phyloP scores from a whole-genome alignment of 1,140 invertebrate genomes.

The Idris sp. region DNA sequence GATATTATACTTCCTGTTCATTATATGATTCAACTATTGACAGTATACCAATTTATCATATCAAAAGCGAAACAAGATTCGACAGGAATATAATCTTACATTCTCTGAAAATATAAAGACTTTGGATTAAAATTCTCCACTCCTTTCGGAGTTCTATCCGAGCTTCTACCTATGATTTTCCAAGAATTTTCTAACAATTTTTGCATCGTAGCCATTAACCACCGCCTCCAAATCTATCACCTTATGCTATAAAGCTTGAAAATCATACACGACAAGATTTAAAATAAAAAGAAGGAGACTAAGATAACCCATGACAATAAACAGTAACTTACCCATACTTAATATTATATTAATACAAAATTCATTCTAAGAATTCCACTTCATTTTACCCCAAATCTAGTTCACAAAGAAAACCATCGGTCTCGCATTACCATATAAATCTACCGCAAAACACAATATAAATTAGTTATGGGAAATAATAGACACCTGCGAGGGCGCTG shows the following conservation, averaged over 20 bases:
- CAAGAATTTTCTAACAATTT: constrained; percentile 39
- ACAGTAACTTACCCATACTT: constrained; percentile 31
- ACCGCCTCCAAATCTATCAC: constrained; percentile 14
- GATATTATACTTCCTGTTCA: constrained; percentile 57
- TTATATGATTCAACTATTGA: constrained; percentile 41
- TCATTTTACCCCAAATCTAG: constrained; percentile 34
- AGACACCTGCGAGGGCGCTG: constrained; percentile 45
- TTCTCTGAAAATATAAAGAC: constrained; percentile 53
- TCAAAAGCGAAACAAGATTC: constrained; percentile 41
- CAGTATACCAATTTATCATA: constrained; percentile 53
- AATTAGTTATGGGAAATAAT: constrained; percentile 57
- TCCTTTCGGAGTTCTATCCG: constrained; percentile 34
- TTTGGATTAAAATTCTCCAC: constrained; percentile 56
- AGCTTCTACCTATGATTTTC: constrained; percentile 32
- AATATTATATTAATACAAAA: constrained; percentile 8
- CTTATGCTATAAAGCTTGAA: constrained; percentile 6
- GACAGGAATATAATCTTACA: constrained; percentile 56
- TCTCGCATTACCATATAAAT: constrained; percentile 46
- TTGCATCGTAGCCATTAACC: constrained; percentile 11
- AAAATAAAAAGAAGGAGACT: constrained; percentile 2
- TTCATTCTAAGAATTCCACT: constrained; percentile 21
- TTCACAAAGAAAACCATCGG: constrained; percentile 34
- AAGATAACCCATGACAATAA: constrained; percentile 18
- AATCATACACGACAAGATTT: not conserved
- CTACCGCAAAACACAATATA: constrained; percentile 43